Base-by-base conservation (phyloP, 2,888 invertebrate species). In the Tortricodes alternella region DNA sequence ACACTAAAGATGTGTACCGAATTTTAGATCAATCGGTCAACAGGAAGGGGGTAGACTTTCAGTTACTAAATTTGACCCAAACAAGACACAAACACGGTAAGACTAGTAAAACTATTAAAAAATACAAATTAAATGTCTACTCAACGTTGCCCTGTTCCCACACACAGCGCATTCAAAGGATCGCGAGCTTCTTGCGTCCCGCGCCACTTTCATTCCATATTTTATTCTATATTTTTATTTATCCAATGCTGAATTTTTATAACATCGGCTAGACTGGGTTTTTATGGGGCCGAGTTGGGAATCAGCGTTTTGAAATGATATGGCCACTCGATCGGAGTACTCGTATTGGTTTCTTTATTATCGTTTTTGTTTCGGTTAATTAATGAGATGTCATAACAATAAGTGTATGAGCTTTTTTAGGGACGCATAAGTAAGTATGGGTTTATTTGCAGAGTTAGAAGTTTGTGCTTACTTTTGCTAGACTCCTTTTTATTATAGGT, bases 151-250 rank as follows among this genome's bases (percentile, higher is more conserved):
- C 23, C 13, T 71, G 67, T 71, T 39, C 71, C 63, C 65, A 65
- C 73, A 73, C 78, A 80, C 81, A 82, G 73, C 80, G 85, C 85
- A 89, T 85, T 85, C 85, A 85, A 85, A 86, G 85, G 85, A 85
- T 82, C 85, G 82, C 83, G 83, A 84, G 85, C 78, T 85, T 83
- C 86, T 86, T 83, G 80, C 83, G 83, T 78, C 83, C 85, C 80
- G 81, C 80, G 84, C 87, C 88, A 87, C 89, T 89, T 88, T 85
- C 85, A 84, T 85, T 84, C 82, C 86, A 86, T 89, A 85, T 87
- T 85, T 87, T 85, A 85, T 87, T 86, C 85, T 85, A 88, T 87
- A 86, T 83, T 89, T 85, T 87, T 87, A 87, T 87, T 87, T 88
- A 81, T 84, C 77, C 78, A 67, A 75, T 78, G 71, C 74, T 72